Conservation (phyloP, 2,113 vertebrate genomes). For the Hippocampus zosterae region DNA sequence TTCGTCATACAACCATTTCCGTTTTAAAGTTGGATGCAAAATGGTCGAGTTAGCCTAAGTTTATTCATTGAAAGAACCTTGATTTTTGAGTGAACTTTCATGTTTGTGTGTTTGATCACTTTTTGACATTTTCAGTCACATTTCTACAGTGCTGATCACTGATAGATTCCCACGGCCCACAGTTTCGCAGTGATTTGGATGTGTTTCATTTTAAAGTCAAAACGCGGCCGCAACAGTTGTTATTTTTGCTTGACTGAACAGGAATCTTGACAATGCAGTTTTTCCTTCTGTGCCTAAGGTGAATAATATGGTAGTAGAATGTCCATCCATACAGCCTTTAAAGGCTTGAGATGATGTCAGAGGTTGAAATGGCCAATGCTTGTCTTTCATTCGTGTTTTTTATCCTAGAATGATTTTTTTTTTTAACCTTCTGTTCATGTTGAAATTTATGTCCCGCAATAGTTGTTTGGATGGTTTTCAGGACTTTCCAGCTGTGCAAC, state of each 20-base stretch:
- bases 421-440: background rate
- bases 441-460: background rate
- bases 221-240: background rate
- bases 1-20: background rate
- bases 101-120: background rate
- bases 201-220: background rate
- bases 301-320: too few relatives aligned
- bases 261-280: background rate
- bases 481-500: constrained; percentile 19
- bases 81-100: background rate
- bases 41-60: too few relatives aligned
- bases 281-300: background rate
- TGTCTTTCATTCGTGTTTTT: background rate
- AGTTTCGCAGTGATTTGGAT: background rate
- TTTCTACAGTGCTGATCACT: background rate
- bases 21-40: background rate
- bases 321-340: background rate
- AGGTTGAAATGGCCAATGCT: background rate
- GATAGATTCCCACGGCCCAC: background rate
- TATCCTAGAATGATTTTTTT: background rate
- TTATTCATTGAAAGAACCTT: background rate
- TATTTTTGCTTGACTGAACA: background rate
- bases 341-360: background rate
- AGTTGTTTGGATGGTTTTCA: constrained; percentile 10
- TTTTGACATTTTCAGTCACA: background rate